Evolutionary conservation across 1,140 invertebrate species (phyloP).

Genomic region (Ruditapes philippinarum): DNA sequence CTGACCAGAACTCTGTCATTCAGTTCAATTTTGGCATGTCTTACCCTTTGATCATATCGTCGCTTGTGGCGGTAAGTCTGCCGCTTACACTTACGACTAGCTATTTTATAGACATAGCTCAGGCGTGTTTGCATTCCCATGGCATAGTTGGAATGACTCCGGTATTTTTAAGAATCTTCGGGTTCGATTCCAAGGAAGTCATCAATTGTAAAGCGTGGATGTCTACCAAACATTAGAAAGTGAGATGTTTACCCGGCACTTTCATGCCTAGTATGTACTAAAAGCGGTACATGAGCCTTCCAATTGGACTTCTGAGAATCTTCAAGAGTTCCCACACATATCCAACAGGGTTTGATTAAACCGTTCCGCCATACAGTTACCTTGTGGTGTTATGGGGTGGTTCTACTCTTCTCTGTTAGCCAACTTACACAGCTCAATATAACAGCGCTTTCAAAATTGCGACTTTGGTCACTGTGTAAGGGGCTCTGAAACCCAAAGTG

Average conservation of each 20-base stretch:
- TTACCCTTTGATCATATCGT: background rate
- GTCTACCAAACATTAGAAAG: conserved; percentile 67
- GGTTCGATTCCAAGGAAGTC: conserved; percentile 39
- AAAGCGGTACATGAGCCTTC: conserved; percentile 54
- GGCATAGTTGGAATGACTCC: background rate
- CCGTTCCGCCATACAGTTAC: background rate
- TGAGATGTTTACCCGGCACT: conserved; percentile 50
- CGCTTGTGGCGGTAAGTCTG: background rate
- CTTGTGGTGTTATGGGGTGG: conserved; percentile 58
- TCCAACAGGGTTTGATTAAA: conserved; percentile 7
- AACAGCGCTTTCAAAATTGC: conserved; percentile 56
- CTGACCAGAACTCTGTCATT: background rate
- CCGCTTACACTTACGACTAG: background rate
- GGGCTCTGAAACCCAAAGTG: conserved; percentile 36
- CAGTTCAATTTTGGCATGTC: background rate
- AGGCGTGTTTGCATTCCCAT: background rate
- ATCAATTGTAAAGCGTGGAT: conserved; percentile 57
- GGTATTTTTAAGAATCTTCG: background rate
- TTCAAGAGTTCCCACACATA: background rate
- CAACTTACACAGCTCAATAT: conserved; percentile 67
- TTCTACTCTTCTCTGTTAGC: conserved; percentile 47
- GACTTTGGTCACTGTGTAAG: conserved; percentile 57
- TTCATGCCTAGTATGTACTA: conserved; percentile 62
- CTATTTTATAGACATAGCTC: background rate
- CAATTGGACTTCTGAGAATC: conserved; percentile 40